Evolutionary conservation across 2,797 vertebrate genomes (phyloP).

Genomic region (Ibycter americanus): DNA sequence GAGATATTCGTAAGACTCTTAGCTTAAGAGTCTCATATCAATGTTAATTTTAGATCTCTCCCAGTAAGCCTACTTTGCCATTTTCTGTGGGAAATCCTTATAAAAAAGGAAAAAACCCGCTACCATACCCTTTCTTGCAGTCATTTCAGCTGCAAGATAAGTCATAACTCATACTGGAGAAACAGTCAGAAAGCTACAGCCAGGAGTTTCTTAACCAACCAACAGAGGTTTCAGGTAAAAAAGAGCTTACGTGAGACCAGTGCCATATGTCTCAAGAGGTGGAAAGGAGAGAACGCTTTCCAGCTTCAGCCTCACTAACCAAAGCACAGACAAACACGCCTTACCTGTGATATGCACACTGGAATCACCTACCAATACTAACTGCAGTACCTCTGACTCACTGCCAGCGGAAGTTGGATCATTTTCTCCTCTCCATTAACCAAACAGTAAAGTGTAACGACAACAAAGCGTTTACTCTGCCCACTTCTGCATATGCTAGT

Average conservation of each 20-base stretch:
- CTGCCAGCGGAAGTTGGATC: background rate
- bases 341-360: fast-evolving
- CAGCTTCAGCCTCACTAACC: background rate
- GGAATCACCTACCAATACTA: background rate
- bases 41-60: background rate
- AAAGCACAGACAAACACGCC: fast-evolving
- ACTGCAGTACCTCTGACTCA: background rate
- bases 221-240: background rate
- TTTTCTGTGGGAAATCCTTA: background rate
- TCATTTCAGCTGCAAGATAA: background rate
- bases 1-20: background rate
- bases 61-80: background rate
- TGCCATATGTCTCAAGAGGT: background rate
- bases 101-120: background rate
- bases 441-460: background rate
- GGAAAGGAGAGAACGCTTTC: background rate
- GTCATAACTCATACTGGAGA: too few relatives aligned
- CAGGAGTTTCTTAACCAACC: background rate
- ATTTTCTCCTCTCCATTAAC: background rate
- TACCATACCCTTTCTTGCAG: background rate
- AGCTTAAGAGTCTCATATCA: background rate
- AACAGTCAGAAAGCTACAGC: background rate
- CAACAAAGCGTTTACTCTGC: background rate
- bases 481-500: fast-evolving
- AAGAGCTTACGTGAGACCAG: background rate